Evolutionary conservation across 2,888 invertebrate species (phyloP).

Genomic region (Sipha maydis): DNA sequence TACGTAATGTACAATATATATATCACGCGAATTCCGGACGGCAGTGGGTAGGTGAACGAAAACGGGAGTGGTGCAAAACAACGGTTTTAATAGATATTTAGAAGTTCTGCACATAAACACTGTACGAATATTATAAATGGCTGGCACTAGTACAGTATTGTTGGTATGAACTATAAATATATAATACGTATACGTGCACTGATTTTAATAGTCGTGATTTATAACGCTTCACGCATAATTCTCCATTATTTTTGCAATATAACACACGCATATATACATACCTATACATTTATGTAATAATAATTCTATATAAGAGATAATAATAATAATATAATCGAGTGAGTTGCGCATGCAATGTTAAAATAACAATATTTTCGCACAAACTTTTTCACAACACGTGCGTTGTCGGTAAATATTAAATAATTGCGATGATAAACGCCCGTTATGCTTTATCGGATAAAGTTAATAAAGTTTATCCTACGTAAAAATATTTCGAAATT

Average conservation of each 20-base stretch:
- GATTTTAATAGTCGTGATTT: conserved; percentile 18
- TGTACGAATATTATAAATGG: not conserved
- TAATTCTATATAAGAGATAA: not conserved
- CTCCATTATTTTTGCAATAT: not conserved
- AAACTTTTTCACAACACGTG: not conserved
- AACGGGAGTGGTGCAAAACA: not conserved
- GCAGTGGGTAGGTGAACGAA: not conserved
- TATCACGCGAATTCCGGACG: not conserved
- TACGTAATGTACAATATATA: not conserved
- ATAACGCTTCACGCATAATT: not conserved
- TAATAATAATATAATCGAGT: not conserved
- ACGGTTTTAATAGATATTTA: not conserved
- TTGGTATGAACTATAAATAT: no score
- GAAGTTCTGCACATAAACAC: conserved; percentile 6
- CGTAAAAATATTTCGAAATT: not conserved
- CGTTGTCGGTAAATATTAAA: not conserved
- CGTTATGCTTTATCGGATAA: not conserved
- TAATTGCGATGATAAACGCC: not conserved
- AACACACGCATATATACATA: not conserved
- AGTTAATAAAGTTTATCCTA: no score
- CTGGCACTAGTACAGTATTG: not conserved
- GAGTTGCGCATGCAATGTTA: not conserved
- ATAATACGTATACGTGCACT: not conserved
- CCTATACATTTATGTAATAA: not conserved
- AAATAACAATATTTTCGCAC: not conserved